Evolutionary conservation across 2,113 vertebrate species (phyloP).

Genomic region (Rhinogobius similis): DNA sequence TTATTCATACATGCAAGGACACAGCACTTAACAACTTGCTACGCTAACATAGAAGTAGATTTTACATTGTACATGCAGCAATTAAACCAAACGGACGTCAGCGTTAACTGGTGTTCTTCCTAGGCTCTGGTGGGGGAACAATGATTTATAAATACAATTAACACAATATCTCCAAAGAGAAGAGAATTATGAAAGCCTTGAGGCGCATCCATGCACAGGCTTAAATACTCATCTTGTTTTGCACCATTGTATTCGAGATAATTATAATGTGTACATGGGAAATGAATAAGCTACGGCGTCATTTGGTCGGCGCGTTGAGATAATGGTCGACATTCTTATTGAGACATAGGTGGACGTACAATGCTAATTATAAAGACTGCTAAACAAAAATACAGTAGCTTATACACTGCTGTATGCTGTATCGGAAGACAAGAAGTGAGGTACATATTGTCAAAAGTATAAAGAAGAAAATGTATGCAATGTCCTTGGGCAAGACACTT

Average conservation of each 20-base stretch:
- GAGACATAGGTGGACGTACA: neutral
- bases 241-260: constrained; percentile 39
- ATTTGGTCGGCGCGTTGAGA: too few species aligned
- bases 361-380: too few species aligned
- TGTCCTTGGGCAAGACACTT: too few species aligned
- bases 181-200: constrained; percentile 50
- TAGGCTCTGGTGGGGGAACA: constrained; percentile 18
- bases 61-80: neutral
- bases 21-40: neutral
- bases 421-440: too few species aligned
- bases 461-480: too few species aligned
- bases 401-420: too few species aligned
- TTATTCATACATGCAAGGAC: neutral
- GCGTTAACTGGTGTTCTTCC: neutral
- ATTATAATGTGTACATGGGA: constrained; percentile 40
- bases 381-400: too few species aligned
- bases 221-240: constrained; percentile 39
- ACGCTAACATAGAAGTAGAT: neutral
- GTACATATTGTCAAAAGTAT: too few species aligned
- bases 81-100: neutral
- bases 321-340: neutral
- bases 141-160: constrained; percentile 46
- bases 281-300: constrained; percentile 15
- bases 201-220: constrained; percentile 26
- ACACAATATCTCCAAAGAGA: constrained; percentile 44